Conservation (phyloP, 2,797 vertebrate species). For the Gouania willdenowi region DNA sequence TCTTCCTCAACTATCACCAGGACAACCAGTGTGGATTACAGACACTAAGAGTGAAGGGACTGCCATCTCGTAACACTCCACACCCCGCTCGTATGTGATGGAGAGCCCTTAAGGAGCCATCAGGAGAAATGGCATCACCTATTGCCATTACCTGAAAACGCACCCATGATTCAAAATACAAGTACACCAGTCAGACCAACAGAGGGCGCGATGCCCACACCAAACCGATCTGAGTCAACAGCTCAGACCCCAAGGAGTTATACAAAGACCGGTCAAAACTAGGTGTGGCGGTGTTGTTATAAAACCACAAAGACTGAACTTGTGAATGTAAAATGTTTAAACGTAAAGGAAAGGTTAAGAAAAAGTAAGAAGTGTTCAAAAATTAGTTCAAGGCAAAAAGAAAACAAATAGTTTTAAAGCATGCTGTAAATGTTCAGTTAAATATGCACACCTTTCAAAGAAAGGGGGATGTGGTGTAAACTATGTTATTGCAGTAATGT, state of each 20-base stretch:
- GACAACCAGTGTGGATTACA: conserved; percentile 1
- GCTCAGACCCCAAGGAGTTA: background rate
- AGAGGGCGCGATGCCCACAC: too few species aligned
- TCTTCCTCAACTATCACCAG: background rate
- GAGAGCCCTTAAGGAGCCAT: background rate
- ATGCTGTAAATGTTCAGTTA: too few species aligned
- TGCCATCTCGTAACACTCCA: background rate
- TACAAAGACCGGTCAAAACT: background rate
- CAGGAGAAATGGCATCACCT: background rate
- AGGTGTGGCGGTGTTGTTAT: background rate
- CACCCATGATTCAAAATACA: background rate
- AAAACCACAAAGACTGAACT: background rate
- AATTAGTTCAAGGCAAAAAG: too few species aligned
- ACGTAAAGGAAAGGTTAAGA: too few species aligned
- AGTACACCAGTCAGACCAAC: background rate
- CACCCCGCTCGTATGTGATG: background rate
- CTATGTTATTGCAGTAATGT: too few species aligned
- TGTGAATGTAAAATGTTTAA: background rate
- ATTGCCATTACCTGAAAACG: background rate
- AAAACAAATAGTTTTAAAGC: too few species aligned
- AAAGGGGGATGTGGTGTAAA: too few species aligned
- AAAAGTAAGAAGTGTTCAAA: too few species aligned
- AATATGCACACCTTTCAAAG: too few species aligned
- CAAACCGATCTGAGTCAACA: background rate
- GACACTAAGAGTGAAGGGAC: background rate